phyloP scores from a whole-genome alignment of 2,888 invertebrate genomes.

The Standfussiana lucernea region DNA sequence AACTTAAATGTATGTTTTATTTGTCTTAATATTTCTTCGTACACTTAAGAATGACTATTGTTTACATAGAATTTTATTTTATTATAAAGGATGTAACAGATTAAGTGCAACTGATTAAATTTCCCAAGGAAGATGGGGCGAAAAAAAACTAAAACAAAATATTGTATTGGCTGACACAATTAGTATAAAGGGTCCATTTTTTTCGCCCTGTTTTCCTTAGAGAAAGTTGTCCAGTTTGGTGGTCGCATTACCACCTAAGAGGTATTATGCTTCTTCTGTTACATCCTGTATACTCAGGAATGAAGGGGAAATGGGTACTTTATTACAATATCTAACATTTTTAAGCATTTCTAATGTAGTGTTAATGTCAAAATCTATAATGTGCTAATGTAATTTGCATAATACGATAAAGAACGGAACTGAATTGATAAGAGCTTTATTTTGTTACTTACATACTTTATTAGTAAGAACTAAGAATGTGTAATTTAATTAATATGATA shows the following conservation, averaged over 20 bases:
- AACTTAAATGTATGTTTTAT: neutral
- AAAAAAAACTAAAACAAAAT: neutral
- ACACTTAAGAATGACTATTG: neutral
- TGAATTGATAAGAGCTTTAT: constrained; percentile 52
- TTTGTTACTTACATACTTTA: constrained; percentile 38
- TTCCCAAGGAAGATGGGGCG: neutral
- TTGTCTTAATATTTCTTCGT: neutral
- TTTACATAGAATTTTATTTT: constrained; percentile 4
- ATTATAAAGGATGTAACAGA: neutral
- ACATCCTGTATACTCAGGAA: neutral
- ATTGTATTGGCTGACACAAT: neutral
- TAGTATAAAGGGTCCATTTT: neutral
- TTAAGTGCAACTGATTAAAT: neutral
- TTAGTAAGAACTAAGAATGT: constrained; percentile 5
- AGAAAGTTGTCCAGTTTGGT: neutral
- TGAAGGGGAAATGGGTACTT: constrained; percentile 1
- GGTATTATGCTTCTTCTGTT: neutral
- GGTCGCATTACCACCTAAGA: neutral
- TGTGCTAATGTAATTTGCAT: constrained; percentile 34
- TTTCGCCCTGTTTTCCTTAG: neutral
- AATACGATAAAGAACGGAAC: constrained; percentile 29
- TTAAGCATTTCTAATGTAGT: constrained; percentile 42
- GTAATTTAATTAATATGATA: constrained; percentile 14
- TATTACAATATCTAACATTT: constrained; percentile 17
- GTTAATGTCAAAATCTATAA: constrained; percentile 28